These are phyloP conservation scores for Nesospiza acunhae DNA, from an alignment of 2,113 vertebrate genomes.

Conservation along the genomic window DNA sequence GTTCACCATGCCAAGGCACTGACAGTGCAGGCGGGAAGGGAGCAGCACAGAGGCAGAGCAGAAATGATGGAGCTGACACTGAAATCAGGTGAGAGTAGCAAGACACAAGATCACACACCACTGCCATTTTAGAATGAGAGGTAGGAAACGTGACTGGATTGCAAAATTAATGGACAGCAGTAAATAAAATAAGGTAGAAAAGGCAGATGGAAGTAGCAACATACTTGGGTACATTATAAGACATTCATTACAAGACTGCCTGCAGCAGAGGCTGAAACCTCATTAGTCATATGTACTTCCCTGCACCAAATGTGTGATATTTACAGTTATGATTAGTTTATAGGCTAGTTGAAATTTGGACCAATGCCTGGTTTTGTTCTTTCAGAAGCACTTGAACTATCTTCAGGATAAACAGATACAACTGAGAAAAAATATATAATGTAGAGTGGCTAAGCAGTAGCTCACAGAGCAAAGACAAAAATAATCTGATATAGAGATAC, in stretches of 20 bases:
- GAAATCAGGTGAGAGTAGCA: not conserved
- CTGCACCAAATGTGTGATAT: slow-evolving; percentile 48
- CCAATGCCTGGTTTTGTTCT: not conserved
- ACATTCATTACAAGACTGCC: not conserved
- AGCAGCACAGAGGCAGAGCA: not conserved
- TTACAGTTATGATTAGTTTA: slow-evolving; percentile 43
- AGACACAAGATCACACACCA: not conserved
- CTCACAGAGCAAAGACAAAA: not conserved
- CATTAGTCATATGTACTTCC: slow-evolving; percentile 52
- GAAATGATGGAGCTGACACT: not conserved
- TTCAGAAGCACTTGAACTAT: not conserved
- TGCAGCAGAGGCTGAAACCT: slow-evolving; percentile 51
- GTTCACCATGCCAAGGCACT: not conserved
- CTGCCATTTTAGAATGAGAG: not conserved
- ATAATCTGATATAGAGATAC: not conserved
- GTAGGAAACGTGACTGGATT: not conserved
- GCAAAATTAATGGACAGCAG: not conserved
- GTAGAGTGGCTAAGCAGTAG: not conserved
- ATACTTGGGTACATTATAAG: not conserved
- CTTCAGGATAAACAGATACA: not conserved
- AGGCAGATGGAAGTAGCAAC: slow-evolving; percentile 28
- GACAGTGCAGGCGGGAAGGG: not conserved
- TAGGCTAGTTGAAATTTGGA: not conserved
- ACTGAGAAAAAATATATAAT: not conserved
- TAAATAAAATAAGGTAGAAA: slow-evolving; percentile 9